Conservation (phyloP, 2,113 vertebrate species). For the Puffinus mauretanicus region DNA sequence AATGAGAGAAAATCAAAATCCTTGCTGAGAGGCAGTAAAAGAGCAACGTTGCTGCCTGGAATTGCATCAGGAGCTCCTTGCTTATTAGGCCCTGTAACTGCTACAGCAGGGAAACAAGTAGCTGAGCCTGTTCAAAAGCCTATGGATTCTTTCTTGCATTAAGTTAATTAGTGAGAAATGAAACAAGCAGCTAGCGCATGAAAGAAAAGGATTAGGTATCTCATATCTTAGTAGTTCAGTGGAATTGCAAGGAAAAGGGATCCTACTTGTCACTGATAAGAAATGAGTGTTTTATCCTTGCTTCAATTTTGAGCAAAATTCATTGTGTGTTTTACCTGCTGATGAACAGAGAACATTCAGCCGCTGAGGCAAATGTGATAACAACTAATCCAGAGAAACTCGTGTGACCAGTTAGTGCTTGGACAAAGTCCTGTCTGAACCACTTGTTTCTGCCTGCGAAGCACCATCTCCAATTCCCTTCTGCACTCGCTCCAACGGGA, state of each 20-base stretch:
- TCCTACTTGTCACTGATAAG: background rate
- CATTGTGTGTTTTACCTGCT: background rate
- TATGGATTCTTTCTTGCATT: slow-evolving; percentile 22
- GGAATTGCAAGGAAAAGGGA: background rate
- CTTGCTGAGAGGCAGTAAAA: background rate
- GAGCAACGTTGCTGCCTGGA: background rate
- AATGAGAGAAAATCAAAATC: slow-evolving; percentile 22
- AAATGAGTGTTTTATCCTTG: background rate
- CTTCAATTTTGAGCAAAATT: background rate
- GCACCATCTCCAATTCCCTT: background rate
- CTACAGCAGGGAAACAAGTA: background rate
- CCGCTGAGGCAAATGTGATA: background rate
- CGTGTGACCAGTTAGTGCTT: background rate
- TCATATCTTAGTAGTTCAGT: background rate
- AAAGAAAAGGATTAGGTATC: slow-evolving; percentile 22
- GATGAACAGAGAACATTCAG: background rate
- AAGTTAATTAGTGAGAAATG: slow-evolving; percentile 46
- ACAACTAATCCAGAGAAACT: background rate
- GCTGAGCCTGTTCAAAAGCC: background rate
- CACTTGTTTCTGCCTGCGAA: background rate
- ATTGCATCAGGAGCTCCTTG: background rate
- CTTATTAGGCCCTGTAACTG: background rate
- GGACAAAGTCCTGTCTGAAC: background rate
- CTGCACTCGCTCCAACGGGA: background rate
- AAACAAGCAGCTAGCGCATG: background rate